Percentiles rank a stretch among this genome's conserved stretches.
phyloP scores from a whole-genome alignment of 2,113 vertebrate species.

The Paedocypris sp. region DNA sequence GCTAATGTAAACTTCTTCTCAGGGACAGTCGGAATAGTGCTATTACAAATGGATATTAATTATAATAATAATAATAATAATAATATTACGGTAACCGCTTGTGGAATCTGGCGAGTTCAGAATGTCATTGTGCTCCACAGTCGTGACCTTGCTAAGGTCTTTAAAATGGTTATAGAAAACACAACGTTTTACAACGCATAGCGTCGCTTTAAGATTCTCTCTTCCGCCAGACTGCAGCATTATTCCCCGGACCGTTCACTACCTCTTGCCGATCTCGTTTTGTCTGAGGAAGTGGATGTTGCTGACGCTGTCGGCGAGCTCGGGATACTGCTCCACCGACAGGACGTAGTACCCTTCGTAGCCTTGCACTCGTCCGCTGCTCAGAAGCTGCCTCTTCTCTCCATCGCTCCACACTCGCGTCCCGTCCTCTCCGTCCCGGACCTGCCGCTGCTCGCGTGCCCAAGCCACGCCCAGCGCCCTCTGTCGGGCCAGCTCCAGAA shows the following conservation, averaged over 20 bases:
- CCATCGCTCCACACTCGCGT: constrained; percentile 92
- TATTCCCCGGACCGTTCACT: constrained; percentile 63
- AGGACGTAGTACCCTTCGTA: constrained; percentile 98
- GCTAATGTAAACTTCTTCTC: constrained; percentile 89
- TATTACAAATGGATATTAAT: constrained; percentile 55
- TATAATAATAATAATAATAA: constrained; percentile 38
- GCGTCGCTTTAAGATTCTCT: constrained; percentile 52
- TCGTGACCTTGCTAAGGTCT: constrained; percentile 66
- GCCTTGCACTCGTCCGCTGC: constrained; percentile 86
- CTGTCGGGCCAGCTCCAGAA: constrained; percentile 87
- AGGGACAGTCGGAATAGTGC: constrained; percentile 81
- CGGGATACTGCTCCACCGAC: constrained; percentile 97
- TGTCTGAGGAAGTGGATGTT: constrained; percentile 97
- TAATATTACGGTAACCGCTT: constrained; percentile 25
- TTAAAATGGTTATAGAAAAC: constrained; percentile 17
- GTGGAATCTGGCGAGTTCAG: constrained; percentile 14
- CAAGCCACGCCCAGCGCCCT: constrained; percentile 82
- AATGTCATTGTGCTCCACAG: constrained; percentile 29
- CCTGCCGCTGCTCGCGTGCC: constrained; percentile 86
- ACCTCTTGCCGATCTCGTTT: constrained; percentile 98
- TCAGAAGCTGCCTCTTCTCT: constrained; percentile 93
- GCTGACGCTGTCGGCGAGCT: constrained; percentile 91
- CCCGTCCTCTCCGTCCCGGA: constrained; percentile 87
- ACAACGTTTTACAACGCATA: constrained; percentile 69
- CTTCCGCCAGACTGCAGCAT: neutral